These are phyloP conservation scores for Cylloceria caligata DNA, from an alignment of 2,888 invertebrate species.

Conservation along the genomic window DNA sequence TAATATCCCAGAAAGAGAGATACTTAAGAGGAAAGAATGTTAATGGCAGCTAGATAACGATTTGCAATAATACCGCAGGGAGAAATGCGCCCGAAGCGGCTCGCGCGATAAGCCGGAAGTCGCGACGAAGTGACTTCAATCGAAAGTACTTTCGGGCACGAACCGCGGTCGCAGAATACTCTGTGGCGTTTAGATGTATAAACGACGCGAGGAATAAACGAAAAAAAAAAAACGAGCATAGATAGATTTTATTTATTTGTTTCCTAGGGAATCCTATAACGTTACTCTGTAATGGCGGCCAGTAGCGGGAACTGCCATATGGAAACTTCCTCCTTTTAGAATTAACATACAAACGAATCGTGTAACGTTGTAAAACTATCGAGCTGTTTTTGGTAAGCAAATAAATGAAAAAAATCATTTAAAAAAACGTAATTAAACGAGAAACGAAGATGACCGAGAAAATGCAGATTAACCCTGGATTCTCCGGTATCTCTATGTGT, in stretches of 20 bases:
- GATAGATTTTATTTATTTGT: conserved; percentile 84
- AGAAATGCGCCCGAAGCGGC: conserved; percentile 6
- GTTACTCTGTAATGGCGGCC: conserved; percentile 78
- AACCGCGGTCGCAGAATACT: not conserved
- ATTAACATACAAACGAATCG: conserved; percentile 60
- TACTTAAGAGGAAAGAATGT: conserved; percentile 28
- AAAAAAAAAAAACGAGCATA: conserved; percentile 75
- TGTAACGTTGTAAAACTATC: conserved; percentile 68
- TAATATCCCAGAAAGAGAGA: conserved; percentile 38
- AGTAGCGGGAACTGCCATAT: conserved; percentile 82
- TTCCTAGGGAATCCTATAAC: conserved; percentile 77
- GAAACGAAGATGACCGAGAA: conserved; percentile 3
- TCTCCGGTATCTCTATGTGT: conserved; percentile 58
- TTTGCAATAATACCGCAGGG: conserved; percentile 66
- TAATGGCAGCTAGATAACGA: conserved; percentile 59
- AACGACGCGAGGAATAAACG: conserved; percentile 32
- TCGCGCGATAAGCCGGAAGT: conserved; percentile 11
- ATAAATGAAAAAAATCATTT: conserved; percentile 44
- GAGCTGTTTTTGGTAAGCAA: conserved; percentile 66
- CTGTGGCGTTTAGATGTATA: conserved; percentile 62
- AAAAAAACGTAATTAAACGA: conserved; percentile 14
- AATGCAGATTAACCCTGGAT: conserved; percentile 32
- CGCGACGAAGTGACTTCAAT: not conserved
- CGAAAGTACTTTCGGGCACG: not conserved
- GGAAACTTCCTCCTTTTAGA: conserved; percentile 75